Conservation (phyloP, 2,888 invertebrate genomes). For the Pyrochroa serraticornis region DNA sequence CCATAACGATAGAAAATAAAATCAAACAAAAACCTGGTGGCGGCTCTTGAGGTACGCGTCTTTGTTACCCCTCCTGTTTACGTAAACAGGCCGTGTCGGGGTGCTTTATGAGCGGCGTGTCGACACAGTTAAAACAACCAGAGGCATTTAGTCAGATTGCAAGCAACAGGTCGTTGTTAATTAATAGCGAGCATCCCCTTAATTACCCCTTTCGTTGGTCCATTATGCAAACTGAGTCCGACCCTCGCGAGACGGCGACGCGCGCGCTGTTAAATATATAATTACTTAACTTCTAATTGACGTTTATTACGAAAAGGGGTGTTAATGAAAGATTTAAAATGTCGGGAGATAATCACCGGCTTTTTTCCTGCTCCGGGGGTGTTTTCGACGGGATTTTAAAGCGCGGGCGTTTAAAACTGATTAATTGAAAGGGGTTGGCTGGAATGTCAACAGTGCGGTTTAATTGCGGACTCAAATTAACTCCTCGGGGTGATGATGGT, state of each 20-base stretch:
- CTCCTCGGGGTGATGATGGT: neutral
- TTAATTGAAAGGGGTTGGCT: conserved; percentile 54
- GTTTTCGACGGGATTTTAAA: conserved; percentile 50
- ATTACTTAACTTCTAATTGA: conserved; percentile 57
- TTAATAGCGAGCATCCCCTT: conserved; percentile 59
- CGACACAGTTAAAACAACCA: conserved; percentile 32
- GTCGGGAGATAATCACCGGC: conserved; percentile 49
- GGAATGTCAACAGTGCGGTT: conserved; percentile 46
- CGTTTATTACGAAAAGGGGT: conserved; percentile 58
- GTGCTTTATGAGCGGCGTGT: conserved; percentile 8
- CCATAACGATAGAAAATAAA: too few relatives aligned
- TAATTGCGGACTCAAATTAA: conserved; percentile 42
- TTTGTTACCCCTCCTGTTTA: conserved; percentile 7
- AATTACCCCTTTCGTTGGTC: conserved; percentile 59
- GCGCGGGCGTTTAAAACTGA: conserved; percentile 43
- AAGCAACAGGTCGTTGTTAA: conserved; percentile 57
- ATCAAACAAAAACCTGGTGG: too few relatives aligned
- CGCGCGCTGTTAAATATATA: conserved; percentile 53
- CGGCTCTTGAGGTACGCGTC: too few relatives aligned
- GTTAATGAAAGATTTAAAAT: conserved; percentile 56
- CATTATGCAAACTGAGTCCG: conserved; percentile 56
- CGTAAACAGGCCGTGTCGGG: conserved; percentile 12
- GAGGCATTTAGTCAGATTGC: conserved; percentile 44
- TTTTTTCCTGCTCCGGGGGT: conserved; percentile 48
- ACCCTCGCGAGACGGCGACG: conserved; percentile 38